Evolutionary conservation across 2,113 vertebrate genomes (phyloP), one percentile per base, ranked within the genome.

Genomic region (Plotosus lineatus): DNA sequence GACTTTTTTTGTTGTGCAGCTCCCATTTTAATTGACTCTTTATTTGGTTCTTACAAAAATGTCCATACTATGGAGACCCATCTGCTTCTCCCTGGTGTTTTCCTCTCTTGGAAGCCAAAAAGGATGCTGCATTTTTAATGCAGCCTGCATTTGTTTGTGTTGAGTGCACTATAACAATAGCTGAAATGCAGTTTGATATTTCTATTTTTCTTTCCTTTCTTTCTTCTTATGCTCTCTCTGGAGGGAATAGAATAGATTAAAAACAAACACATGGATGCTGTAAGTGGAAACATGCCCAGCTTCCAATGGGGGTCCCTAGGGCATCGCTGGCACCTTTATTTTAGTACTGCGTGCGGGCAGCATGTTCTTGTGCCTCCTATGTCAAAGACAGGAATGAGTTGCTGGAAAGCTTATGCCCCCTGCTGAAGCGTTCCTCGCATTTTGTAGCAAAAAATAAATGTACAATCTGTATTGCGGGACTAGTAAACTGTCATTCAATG

Each of bases 121-220:
- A 82, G 80, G 82, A 84, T 85, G 76, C 86, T 84, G 85, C 86
- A 89, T 91, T 88, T 90, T 91, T 89, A 89, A 90, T 86, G 83
- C 38, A 1, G 21, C 79, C 81, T 88, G 83, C 28, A 82, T 86
- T 87, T 88, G 82, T 86, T 79, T 87, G 82, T 83, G 84, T 83
- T 78, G 80, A 51, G 76, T 80, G 82, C 79, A 71, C 53, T 60
- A 77, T 84, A 58, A 86, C 84, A 84, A 88, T 71, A 81, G 77
- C 81, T 79, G 72, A 75, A 78, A 75, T 73, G 86, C 42, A 63
- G 21, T 77, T 66, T 7, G 63, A 78, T 78, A 82, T 77, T 81
- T 23, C 75, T 81, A 60, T 73, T 81, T 31, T 76, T 79, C 74
- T 53, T 36, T 53, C 3, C 21, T 84, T 79, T 80, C 65, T 69